phyloP scores from a whole-genome alignment of 2,888 invertebrate species.

The Netelia virgata region DNA sequence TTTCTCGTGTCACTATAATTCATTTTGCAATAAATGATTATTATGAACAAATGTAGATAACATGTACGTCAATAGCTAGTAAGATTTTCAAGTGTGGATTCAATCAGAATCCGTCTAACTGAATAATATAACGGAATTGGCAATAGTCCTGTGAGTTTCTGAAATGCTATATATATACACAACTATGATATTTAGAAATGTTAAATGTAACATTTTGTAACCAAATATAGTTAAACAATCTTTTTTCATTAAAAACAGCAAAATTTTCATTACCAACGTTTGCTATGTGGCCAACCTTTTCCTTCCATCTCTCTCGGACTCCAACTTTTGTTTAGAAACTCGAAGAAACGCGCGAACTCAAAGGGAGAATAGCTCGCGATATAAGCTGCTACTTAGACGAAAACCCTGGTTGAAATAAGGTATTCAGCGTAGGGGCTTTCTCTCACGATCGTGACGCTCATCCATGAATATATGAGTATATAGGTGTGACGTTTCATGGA shows the following conservation, averaged over 20 bases:
- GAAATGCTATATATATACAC: no score
- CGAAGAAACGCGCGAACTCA: conserved; percentile 5
- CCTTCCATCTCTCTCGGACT: not conserved
- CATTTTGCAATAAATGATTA: not conserved
- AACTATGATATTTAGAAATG: no score
- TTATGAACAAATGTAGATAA: no score
- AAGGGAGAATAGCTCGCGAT: conserved; percentile 19
- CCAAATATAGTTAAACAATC: no score
- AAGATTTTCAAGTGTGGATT: no score
- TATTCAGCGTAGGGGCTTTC: conserved; percentile 45
- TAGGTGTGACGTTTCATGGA: not conserved
- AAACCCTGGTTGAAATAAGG: conserved; percentile 42
- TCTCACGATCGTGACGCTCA: conserved; percentile 10
- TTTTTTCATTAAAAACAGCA: not conserved
- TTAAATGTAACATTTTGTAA: no score
- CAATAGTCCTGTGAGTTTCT: no score
- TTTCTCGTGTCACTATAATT: not conserved
- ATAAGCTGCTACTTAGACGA: conserved; percentile 64
- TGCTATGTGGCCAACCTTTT: not conserved
- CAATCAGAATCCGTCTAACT: no score
- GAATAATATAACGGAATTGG: no score
- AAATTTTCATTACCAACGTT: not conserved
- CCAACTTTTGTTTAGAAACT: not conserved
- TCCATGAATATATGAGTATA: not conserved
- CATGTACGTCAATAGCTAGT: no score